These are phyloP conservation scores for Oscheius sp. DNA, from an alignment of 1,140 invertebrate genomes.

Conservation along the genomic window DNA sequence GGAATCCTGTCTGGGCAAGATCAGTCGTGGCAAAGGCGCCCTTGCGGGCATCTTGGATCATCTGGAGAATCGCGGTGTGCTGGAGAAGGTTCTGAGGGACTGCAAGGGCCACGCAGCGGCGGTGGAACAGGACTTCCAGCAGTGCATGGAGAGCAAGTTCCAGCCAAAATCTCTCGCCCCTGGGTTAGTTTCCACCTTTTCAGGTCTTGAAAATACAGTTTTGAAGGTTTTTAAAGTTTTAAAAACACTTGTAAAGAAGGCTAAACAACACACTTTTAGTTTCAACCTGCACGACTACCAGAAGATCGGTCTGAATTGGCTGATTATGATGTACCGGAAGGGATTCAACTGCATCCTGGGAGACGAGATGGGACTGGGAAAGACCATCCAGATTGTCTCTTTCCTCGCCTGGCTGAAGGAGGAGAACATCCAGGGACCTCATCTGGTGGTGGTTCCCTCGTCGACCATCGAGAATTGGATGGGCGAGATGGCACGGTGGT, in stretches of 20 bases:
- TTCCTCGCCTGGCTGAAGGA: slow-evolving; percentile 52
- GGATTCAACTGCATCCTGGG: slow-evolving; percentile 89
- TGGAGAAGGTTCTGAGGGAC: slow-evolving; percentile 50
- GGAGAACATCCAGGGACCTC: slow-evolving; percentile 40
- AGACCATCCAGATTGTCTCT: slow-evolving; percentile 56
- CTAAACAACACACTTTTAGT: slow-evolving; percentile 16
- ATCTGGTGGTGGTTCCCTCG: slow-evolving; percentile 54
- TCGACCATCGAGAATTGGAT: slow-evolving; percentile 59
- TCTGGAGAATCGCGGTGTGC: slow-evolving; percentile 38
- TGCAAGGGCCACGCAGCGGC: slow-evolving; percentile 40
- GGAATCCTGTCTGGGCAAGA: slow-evolving; percentile 21
- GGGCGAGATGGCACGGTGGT: slow-evolving; percentile 49
- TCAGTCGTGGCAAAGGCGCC: slow-evolving; percentile 8
- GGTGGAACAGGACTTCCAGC: slow-evolving; percentile 44
- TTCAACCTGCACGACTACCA: slow-evolving; percentile 77
- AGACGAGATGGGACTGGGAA: slow-evolving; percentile 73
- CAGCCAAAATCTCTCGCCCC: slow-evolving; percentile 11
- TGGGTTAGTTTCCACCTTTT: not conserved
- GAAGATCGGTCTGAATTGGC: slow-evolving; percentile 88
- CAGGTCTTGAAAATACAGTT: not conserved
- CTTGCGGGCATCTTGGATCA: slow-evolving; percentile 34
- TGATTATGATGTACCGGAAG: slow-evolving; percentile 81
- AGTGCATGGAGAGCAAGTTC: not conserved
- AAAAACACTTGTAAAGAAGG: slow-evolving; percentile 17
- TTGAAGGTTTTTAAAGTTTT: not conserved